Percentiles rank a stretch among this genome's conserved stretches.
Conservation (phyloP, 2,113 vertebrate genomes). For the Alces alces region DNA sequence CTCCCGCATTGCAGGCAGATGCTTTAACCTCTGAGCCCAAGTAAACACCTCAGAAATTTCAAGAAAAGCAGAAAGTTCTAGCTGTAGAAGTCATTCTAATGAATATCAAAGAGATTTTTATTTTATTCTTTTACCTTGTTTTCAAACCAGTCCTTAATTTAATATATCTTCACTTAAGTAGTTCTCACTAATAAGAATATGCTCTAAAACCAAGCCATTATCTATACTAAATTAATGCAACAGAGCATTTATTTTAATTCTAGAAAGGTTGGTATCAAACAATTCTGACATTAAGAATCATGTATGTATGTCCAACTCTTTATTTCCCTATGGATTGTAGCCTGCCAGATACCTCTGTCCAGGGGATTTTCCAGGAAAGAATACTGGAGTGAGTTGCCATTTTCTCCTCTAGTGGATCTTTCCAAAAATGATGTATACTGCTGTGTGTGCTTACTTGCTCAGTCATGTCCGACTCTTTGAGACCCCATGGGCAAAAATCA, state of each 20-base stretch:
- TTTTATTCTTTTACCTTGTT: conserved; percentile 44
- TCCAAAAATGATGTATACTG: neutral
- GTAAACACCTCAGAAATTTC: conserved; percentile 6
- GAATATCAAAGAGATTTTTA: conserved; percentile 46
- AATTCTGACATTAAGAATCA: neutral
- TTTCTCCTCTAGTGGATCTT: neutral
- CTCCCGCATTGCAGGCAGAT: too few species aligned
- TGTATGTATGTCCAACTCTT: neutral
- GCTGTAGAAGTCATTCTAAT: conserved; percentile 40
- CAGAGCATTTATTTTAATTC: conserved; percentile 40
- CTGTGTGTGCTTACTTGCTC: neutral
- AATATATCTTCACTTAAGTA: conserved; percentile 42
- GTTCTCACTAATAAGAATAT: conserved; percentile 43
- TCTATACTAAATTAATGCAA: conserved; percentile 17
- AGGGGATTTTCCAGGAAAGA: neutral
- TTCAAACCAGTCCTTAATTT: conserved; percentile 48
- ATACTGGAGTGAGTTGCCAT: neutral
- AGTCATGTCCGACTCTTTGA: neutral
- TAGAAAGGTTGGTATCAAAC: neutral
- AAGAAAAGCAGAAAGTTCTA: conserved; percentile 26
- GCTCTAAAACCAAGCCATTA: conserved; percentile 32
- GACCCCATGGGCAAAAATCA: neutral
- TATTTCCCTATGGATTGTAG: neutral
- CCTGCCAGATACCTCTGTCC: neutral
- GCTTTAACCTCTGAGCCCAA: too few species aligned